phyloP scores from a whole-genome alignment of 1,140 invertebrate species.

The Meloidogyne chitwoodi region DNA sequence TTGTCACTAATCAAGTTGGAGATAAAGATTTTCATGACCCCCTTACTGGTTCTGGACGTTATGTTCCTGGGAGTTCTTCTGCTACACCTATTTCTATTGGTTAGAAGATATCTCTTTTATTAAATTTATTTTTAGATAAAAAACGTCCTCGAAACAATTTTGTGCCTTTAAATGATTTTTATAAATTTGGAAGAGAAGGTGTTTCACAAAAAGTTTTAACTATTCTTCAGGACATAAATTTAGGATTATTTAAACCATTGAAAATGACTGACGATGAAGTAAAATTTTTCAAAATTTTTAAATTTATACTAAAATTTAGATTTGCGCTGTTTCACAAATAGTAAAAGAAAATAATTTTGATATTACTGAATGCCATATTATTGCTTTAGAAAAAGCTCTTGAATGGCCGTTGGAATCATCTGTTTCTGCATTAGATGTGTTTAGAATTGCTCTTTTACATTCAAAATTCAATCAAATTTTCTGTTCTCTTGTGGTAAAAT shows the following conservation, averaged over 20 bases:
- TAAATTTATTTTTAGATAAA: constrained; percentile 37
- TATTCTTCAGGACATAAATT: constrained; percentile 44
- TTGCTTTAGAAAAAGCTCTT: constrained; percentile 29
- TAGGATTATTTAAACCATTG: constrained; percentile 21
- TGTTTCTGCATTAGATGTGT: constrained; percentile 45
- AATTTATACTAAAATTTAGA: constrained; percentile 12
- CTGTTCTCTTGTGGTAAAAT: constrained; percentile 25
- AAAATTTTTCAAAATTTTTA: constrained; percentile 5
- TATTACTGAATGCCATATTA: constrained; percentile 27
- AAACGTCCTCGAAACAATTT: constrained; percentile 36
- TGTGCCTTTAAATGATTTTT: constrained; percentile 38
- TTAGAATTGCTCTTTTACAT: constrained; percentile 47
- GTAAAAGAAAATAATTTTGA: constrained; percentile 2
- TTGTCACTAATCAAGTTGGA: constrained; percentile 33
- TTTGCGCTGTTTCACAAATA: constrained; percentile 18
- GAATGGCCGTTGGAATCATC: constrained; percentile 44
- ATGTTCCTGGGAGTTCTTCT: constrained; percentile 61
- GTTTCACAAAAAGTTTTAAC: constrained; percentile 43
- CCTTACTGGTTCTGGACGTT: constrained; percentile 63
- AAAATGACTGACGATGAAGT: constrained; percentile 32
- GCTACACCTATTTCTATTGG: constrained; percentile 60
- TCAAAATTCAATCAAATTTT: constrained; percentile 42
- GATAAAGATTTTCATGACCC: constrained; percentile 59
- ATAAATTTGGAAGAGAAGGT: constrained; percentile 36
- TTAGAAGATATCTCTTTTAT: constrained; percentile 13